These are phyloP conservation scores for Lasioglossum zephyrum DNA, from an alignment of 2,888 invertebrate genomes.

Conservation along the genomic window DNA sequence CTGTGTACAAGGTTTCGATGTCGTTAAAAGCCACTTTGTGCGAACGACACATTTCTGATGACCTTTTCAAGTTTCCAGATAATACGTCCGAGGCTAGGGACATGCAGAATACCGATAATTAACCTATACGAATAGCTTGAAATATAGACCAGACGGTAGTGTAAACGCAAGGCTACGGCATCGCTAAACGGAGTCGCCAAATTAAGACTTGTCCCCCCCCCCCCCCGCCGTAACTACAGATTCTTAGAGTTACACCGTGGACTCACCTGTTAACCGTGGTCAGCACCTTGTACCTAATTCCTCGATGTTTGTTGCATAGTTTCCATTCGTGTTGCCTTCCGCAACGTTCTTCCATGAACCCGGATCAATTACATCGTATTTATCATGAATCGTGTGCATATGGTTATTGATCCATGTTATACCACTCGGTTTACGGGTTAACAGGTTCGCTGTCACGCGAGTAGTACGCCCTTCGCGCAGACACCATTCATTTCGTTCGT, in stretches of 20 bases:
- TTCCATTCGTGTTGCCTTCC: too few species aligned
- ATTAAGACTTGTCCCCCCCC: too few species aligned
- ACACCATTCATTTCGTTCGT: neutral
- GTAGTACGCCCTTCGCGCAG: too few species aligned
- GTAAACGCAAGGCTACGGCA: neutral
- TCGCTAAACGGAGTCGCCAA: neutral
- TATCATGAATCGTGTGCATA: neutral
- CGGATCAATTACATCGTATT: neutral
- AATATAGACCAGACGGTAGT: neutral
- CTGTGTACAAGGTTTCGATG: neutral
- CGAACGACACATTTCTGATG: neutral
- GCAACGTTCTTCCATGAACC: too few species aligned
- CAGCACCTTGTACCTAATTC: neutral
- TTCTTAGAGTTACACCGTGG: neutral
- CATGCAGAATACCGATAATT: neutral
- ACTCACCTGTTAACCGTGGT: neutral
- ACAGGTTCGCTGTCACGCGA: neutral
- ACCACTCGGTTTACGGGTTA: neutral
- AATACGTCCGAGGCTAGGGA: neutral
- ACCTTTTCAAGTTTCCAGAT: neutral
- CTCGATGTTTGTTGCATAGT: neutral
- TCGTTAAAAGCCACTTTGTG: neutral
- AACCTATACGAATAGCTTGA: slow-evolving; percentile 4
- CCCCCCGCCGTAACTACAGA: neutral
- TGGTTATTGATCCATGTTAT: neutral